phyloP scores from a whole-genome alignment of 2,113 vertebrate species.

The Lanius collurio region DNA sequence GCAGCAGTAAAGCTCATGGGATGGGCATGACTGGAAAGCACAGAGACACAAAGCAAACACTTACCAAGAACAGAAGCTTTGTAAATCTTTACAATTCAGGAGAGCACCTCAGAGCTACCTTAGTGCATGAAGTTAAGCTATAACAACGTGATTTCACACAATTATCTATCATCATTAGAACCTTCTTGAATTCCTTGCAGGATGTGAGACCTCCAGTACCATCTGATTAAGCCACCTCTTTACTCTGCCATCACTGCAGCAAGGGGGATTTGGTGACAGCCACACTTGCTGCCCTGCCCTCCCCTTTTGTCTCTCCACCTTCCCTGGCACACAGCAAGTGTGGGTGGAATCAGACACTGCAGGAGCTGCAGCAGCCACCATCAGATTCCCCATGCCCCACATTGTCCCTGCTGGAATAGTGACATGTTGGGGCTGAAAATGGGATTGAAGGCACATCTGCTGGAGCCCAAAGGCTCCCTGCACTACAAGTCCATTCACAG shows the following conservation, averaged over 20 bases:
- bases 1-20: background rate
- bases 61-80: background rate
- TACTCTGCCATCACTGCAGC: background rate
- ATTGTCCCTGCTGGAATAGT: background rate
- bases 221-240: background rate
- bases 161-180: background rate
- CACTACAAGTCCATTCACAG: background rate
- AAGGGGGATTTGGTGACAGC: background rate
- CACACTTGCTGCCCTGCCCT: background rate
- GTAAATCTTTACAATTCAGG: background rate
- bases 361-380: background rate
- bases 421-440: background rate
- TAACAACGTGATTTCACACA: background rate
- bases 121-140: background rate
- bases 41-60: background rate
- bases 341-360: fast-evolving
- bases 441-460: fast-evolving
- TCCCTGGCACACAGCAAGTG: background rate
- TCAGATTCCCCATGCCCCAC: background rate
- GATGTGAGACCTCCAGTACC: background rate
- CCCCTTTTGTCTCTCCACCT: background rate
- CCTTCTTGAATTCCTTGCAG: background rate
- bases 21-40: background rate
- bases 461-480: background rate
- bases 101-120: background rate